A percentile compares a stretch with the other conserved stretches of the same genome.
Conservation (phyloP, 1,140 invertebrate species). For the Coenobita brevimanus region DNA sequence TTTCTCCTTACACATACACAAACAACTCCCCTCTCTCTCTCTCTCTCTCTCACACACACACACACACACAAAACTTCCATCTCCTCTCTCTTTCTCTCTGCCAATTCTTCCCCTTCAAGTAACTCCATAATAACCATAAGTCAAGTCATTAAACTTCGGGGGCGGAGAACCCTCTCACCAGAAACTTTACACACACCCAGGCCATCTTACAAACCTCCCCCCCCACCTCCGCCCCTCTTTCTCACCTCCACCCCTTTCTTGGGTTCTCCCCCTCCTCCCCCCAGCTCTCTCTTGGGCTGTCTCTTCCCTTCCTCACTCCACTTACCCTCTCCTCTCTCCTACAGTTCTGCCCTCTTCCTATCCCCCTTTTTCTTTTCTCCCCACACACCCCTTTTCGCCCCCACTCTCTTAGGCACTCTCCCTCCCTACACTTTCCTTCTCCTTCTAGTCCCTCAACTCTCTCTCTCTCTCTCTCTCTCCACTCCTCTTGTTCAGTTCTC, state of each 20-base stretch:
- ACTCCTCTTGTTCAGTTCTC: background rate
- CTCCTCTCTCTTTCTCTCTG: no score
- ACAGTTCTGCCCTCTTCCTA: background rate
- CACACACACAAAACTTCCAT: background rate
- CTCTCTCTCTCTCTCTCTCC: background rate
- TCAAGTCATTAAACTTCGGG: slow-evolving; percentile 47
- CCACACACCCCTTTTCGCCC: background rate
- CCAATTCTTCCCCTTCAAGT: background rate
- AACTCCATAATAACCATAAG: slow-evolving; percentile 41
- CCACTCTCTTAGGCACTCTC: no score
- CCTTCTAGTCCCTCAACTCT: no score
- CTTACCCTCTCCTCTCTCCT: no score
- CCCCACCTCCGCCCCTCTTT: background rate
- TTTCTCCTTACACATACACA: slow-evolving; percentile 4
- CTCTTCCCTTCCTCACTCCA: no score
- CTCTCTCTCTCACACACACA: background rate
- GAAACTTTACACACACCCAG: slow-evolving; percentile 18
- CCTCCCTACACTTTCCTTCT: no score
- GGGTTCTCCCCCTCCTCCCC: no score
- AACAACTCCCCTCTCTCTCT: background rate
- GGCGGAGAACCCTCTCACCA: background rate
- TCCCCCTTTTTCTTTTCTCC: background rate
- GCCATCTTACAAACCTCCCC: slow-evolving; percentile 9
- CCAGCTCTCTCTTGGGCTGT: no score
- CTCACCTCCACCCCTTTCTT: no score